Percentiles rank a stretch among this genome's conserved stretches.
Evolutionary conservation across 2,113 vertebrate genomes (phyloP).

Genomic region (Brachyhypopomus occidentalis): DNA sequence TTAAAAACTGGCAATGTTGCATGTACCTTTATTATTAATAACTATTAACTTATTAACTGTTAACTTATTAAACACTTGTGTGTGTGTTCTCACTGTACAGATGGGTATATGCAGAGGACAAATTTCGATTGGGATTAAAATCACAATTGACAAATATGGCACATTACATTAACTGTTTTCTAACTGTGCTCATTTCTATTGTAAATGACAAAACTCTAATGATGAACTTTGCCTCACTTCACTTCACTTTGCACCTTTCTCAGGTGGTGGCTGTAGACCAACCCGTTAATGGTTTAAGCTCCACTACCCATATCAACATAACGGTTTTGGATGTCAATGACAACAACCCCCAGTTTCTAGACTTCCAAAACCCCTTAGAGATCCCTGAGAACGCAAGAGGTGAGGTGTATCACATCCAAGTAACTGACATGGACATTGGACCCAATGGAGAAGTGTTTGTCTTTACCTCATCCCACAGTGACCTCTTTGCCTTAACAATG

Average conservation of each 20-base stretch:
- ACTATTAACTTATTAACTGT: no score
- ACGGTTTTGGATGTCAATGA: slow-evolving; percentile 79
- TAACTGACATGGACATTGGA: slow-evolving; percentile 73
- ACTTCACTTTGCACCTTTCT: neutral
- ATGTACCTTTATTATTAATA: no score
- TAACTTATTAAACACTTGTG: no score
- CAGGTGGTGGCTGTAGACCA: slow-evolving; percentile 79
- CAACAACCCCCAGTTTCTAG: slow-evolving; percentile 77
- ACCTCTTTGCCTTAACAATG: slow-evolving; percentile 67
- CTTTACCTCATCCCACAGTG: slow-evolving; percentile 56
- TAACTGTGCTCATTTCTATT: no score
- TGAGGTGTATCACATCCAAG: slow-evolving; percentile 56
- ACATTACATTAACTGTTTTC: no score
- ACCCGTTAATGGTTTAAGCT: slow-evolving; percentile 57
- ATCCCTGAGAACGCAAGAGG: slow-evolving; percentile 65
- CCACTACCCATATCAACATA: slow-evolving; percentile 73
- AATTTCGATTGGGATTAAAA: no score
- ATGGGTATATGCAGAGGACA: no score
- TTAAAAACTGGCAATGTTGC: no score
- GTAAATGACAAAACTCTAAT: neutral
- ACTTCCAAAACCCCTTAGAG: slow-evolving; percentile 59
- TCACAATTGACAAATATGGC: no score
- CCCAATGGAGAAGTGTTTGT: slow-evolving; percentile 70
- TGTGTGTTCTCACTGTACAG: no score
- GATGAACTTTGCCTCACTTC: neutral